Conservation (phyloP, 1,140 invertebrate species). For the Scaptomyza pallida region DNA sequence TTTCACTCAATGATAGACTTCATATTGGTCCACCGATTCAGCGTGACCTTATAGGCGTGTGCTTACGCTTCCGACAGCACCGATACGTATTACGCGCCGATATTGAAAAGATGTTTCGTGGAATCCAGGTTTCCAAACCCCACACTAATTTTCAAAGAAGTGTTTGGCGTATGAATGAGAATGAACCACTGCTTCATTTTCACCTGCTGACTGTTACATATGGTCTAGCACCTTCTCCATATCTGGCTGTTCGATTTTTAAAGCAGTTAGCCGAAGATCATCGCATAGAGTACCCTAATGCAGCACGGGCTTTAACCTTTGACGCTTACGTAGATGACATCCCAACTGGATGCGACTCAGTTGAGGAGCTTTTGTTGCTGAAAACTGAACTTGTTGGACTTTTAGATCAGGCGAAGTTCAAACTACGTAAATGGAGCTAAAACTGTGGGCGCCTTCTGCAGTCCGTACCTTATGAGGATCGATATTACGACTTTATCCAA, state of each 20-base stretch:
- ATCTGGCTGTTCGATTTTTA: background rate
- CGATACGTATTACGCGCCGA: background rate
- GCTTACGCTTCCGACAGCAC: too few relatives aligned
- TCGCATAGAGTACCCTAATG: background rate
- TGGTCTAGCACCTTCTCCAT: conserved; percentile 9
- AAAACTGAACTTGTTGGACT: conserved; percentile 2
- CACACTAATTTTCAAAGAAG: conserved; percentile 1
- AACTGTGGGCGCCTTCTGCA: background rate
- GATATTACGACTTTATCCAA: background rate
- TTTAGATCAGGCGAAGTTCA: too few relatives aligned
- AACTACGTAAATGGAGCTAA: background rate
- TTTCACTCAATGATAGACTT: too few relatives aligned
- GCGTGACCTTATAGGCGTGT: too few relatives aligned
- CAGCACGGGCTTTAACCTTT: background rate
- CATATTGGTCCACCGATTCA: too few relatives aligned
- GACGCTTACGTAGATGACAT: conserved; percentile 1
- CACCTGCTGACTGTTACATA: conserved; percentile 4
- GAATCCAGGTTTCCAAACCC: background rate
- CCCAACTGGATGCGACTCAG: background rate
- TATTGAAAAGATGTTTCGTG: background rate
- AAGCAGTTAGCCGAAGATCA: background rate
- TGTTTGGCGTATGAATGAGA: background rate
- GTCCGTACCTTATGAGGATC: too few relatives aligned
- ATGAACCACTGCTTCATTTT: background rate
- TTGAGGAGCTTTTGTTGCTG: conserved; percentile 4